Base-by-base conservation (phyloP, 1,140 invertebrate genomes). In the Dendrolimus punctatus region DNA sequence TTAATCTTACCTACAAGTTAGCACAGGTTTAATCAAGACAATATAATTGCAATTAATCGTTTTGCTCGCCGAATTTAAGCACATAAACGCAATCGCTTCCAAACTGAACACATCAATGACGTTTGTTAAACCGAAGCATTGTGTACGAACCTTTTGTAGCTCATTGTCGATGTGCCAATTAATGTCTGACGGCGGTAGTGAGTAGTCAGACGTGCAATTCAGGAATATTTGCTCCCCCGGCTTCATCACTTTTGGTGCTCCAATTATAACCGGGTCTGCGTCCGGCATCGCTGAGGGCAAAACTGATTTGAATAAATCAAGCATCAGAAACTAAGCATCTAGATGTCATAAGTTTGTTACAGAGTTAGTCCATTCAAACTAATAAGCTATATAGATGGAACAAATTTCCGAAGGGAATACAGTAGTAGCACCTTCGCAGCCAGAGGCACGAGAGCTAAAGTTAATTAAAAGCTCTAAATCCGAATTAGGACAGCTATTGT, bases 131-230 rank as follows among this genome's bases (percentile, higher is more conserved):
- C 53, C 53, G 40, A 44, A 23, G 23, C 50, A 55, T 60, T 60
- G 56, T 55, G 37, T 58, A 74, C 62, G n/a, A 51, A 90, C 89
- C 88, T 88, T 88, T 63, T 80, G 77, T 48, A 80, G 49, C 51
- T 89, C 87, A 56, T 88, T 88, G 68, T 91, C 91, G 62, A 92
- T 90, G 68, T 89, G 91, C 91, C 90, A 91, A 52, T 88, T 87
- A 51, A 92, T 86, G 48, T 88, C 88, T 6, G 90, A 88, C 7
- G 90, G 87, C 39, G 90, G 88, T 63, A 90, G 87, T 8, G 90
- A 90, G 62, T 84, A 89, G 66, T 88, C 88, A 23, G 90, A 90
- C 41, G 89, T 83, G 75, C 90, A 91, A 68, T 90, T 91, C 46
- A 89, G 89, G 47, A 85, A 83, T 46, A 91, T 77, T 53, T 85